Percentiles rank a stretch among this genome's conserved stretches.
These are phyloP conservation scores for Trematomus bernacchii DNA, from an alignment of 2,797 vertebrate species.

Conservation along the genomic window DNA sequence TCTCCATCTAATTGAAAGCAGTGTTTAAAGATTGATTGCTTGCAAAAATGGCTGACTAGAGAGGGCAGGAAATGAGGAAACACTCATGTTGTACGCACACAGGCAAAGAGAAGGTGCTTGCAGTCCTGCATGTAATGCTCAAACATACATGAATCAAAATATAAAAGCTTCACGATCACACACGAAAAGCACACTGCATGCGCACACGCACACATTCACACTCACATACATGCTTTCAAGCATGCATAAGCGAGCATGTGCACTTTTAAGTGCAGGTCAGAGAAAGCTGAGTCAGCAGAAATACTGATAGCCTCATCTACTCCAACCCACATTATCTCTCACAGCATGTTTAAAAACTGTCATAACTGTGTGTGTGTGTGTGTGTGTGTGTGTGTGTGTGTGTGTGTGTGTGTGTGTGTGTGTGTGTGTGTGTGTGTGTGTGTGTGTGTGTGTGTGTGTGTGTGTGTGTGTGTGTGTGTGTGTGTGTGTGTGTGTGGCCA, in stretches of 20 bases:
- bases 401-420: conserved; percentile 7
- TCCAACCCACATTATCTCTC: conserved; percentile 46
- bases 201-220: not conserved
- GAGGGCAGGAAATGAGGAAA: not conserved
- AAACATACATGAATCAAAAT: not conserved
- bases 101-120: too few relatives aligned
- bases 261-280: conserved; percentile 37
- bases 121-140: not conserved
- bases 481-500: conserved; percentile 9
- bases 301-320: conserved; percentile 50
- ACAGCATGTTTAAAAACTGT: conserved; percentile 55
- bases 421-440: conserved; percentile 7
- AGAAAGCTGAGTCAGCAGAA: conserved; percentile 50
- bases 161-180: not conserved
- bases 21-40: not conserved
- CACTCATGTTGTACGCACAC: too few relatives aligned
- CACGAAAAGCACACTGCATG: not conserved
- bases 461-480: not conserved
- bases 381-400: conserved; percentile 9
- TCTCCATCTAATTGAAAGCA: not conserved
- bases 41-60: conserved; percentile 6
- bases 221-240: not conserved
- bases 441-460: not conserved
- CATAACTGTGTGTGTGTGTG: conserved; percentile 37
- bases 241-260: not conserved